Base-by-base conservation (phyloP, 1,140 invertebrate species). In the Subanguina moxae region DNA sequence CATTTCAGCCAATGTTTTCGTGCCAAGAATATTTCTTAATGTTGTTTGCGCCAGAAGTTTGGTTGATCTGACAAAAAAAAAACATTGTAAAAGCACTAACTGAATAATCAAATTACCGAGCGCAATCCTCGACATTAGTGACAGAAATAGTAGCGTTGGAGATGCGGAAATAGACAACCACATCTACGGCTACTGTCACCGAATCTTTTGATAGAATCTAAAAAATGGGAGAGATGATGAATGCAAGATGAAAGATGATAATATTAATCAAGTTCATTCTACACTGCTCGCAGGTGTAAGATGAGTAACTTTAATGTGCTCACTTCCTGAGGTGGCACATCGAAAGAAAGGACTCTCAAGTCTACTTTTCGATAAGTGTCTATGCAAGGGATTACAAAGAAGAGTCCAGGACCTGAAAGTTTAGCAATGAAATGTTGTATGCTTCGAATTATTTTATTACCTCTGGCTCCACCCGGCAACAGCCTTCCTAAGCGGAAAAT, bases 121-220 rank as follows among this genome's bases (percentile, higher is more conserved):
- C 90, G 77, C 90, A 90, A 80, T 91, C 90, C 25, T 88, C 88
- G 15, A 91, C 90, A 82, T 90, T 88, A 17, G 90, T 87, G 0
- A 82, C 77, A 9, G 91, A 90, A 32, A 78, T 65, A 19, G 91
- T 86, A 0, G 92, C 91, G 80, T 93, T 90, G 76, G 88, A 88
- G 68, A 93, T 90, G 70, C 90, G 87, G 82, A 93, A 94, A 83
- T 94, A 95, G n/a, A 94, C 90, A 0, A 92, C 90, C 1, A 92
- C 92, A 61, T 76, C 74, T 19, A 76, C 74, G 43, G 70, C 70
- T 1, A 76, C 74, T 9, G 74, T 76, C 11, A 76, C 87, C n/a
- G 84, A 85, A 83, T 88, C 87, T 76, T 86, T 86, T 1, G 87
- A 87, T 70, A 88, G 76, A 21, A 88, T 85, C 32, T 38, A 38